Conservation (phyloP, 2,797 vertebrate species). For the Rhynchonycteris naso region DNA sequence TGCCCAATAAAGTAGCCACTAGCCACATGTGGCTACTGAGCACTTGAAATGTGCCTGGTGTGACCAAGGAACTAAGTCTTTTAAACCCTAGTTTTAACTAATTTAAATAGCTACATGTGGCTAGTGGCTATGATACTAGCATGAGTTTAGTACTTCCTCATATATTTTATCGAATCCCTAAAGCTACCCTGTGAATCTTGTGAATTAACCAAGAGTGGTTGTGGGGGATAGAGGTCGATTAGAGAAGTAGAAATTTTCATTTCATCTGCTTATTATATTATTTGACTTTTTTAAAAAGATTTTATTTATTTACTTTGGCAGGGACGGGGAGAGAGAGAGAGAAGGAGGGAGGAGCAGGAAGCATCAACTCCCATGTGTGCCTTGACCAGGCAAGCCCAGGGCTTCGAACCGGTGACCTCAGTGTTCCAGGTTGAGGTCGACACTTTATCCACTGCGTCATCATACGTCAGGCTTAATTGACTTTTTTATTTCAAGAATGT, state of each 20-base stretch:
- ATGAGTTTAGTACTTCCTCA: neutral
- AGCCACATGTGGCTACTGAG: neutral
- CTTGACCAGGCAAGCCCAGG: too few species aligned
- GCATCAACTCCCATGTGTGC: too few species aligned
- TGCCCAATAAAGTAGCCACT: neutral
- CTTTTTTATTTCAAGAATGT: neutral
- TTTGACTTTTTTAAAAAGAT: neutral
- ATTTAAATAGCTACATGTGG: neutral
- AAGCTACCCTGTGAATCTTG: neutral
- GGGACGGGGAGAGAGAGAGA: too few species aligned
- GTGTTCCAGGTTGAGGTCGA: too few species aligned
- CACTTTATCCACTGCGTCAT: too few species aligned
- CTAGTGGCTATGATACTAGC: neutral
- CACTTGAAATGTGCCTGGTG: neutral
- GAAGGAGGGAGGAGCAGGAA: too few species aligned
- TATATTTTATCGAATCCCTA: neutral
- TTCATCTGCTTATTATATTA: neutral
- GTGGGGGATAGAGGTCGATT: neutral
- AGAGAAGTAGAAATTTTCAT: neutral
- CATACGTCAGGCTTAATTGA: too few species aligned
- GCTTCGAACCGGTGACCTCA: too few species aligned
- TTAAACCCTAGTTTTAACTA: conserved; percentile 23
- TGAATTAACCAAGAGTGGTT: neutral
- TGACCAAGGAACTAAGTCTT: neutral
- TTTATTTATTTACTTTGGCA: too few species aligned